Evolutionary conservation across 2,797 vertebrate species (phyloP).

Genomic region (Chloroceryle amazona): DNA sequence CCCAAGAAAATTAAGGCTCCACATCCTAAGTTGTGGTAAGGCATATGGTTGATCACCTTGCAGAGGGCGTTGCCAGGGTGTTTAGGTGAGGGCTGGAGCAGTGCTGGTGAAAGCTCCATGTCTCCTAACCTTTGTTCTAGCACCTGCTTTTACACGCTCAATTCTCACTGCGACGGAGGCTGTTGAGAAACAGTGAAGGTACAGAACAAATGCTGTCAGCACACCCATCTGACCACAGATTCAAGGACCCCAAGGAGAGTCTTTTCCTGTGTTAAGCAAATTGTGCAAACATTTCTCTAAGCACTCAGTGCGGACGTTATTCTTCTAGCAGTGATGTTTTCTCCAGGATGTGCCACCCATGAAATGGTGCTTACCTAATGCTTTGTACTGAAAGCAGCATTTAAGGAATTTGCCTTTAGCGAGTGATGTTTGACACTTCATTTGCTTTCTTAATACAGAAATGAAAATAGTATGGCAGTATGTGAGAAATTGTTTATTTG

Average conservation of each 20-base stretch:
- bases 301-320: neutral
- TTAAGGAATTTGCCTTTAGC: neutral
- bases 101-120: neutral
- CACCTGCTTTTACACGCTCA: neutral
- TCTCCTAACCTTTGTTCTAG: neutral
- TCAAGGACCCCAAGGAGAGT: neutral
- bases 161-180: neutral
- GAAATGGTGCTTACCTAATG: neutral
- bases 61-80: neutral
- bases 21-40: neutral
- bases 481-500: neutral
- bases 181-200: constrained; percentile 27
- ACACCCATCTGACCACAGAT: constrained; percentile 22
- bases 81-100: neutral
- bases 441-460: constrained; percentile 8
- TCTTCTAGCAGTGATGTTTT: neutral
- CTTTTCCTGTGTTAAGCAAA: constrained; percentile 43
- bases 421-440: neutral
- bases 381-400: constrained; percentile 13
- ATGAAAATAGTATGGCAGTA: neutral
- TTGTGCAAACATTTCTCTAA: constrained; percentile 23
- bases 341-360: neutral
- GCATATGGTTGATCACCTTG: neutral
- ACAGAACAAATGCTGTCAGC: neutral
- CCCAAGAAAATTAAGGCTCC: neutral